Conservation (phyloP, 2,113 vertebrate species). For the Sinosuthora webbiana region DNA sequence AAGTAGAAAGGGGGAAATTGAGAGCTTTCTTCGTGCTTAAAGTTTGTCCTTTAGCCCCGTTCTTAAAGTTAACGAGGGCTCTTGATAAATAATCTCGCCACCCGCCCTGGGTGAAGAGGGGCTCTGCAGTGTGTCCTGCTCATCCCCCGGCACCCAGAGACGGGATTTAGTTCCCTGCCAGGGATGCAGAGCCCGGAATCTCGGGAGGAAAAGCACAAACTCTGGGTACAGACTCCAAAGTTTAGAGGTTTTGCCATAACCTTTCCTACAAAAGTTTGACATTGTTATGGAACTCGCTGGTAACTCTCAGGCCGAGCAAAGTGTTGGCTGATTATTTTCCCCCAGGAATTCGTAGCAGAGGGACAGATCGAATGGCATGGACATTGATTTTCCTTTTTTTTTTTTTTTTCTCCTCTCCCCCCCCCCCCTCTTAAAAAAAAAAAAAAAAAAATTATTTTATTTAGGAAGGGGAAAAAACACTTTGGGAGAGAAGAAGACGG, state of each 20-base stretch:
- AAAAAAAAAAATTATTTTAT: not conserved
- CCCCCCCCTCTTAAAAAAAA: accelerated
- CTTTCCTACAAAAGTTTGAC: not conserved
- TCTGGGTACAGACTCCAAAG: not conserved
- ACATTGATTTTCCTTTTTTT: not conserved
- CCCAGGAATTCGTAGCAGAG: not conserved
- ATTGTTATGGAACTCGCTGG: not conserved
- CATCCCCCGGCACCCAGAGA: not conserved
- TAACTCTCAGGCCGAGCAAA: not conserved
- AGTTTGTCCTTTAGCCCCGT: not conserved
- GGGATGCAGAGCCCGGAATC: not conserved
- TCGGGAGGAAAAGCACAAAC: not conserved
- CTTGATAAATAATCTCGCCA: not conserved
- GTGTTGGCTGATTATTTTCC: not conserved
- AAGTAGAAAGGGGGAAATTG: not conserved
- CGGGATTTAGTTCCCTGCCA: not conserved
- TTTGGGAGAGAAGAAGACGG: not conserved
- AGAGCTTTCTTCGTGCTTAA: not conserved
- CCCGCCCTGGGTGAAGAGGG: not conserved
- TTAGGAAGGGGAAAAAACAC: not conserved
- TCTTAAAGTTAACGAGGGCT: not conserved
- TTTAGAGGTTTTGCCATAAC: not conserved
- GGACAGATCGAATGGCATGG: not conserved
- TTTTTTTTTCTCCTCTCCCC: accelerated
- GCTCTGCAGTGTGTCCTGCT: not conserved